Conservation (phyloP, 2,113 vertebrate species). For the Halcyon malimbica region DNA sequence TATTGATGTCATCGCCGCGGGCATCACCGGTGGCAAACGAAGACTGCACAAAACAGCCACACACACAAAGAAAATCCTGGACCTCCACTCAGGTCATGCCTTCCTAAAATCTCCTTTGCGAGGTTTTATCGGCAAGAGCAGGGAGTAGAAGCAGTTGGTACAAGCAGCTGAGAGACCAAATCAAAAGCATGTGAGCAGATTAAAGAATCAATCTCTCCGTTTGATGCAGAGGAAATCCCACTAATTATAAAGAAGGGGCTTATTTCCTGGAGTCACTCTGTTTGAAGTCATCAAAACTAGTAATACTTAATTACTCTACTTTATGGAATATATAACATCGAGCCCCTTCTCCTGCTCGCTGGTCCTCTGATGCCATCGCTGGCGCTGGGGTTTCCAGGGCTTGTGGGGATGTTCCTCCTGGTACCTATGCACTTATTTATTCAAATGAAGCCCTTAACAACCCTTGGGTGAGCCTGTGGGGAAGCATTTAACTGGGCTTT, state of each 20-base stretch:
- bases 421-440: neutral
- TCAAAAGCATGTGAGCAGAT: constrained; percentile 76
- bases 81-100: constrained; percentile 43
- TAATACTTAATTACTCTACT: constrained; percentile 40
- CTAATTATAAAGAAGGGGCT: constrained; percentile 67
- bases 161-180: constrained; percentile 59
- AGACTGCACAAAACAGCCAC: neutral
- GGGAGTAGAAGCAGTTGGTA: constrained; percentile 68
- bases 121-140: constrained; percentile 44
- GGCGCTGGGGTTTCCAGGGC: neutral
- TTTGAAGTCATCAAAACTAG: constrained; percentile 54
- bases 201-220: constrained; percentile 65
- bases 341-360: neutral
- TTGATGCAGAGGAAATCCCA: constrained; percentile 67
- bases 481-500: neutral
- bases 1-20: neutral
- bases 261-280: constrained; percentile 65
- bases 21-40: neutral
- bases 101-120: constrained; percentile 57
- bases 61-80: constrained; percentile 39
- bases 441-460: constrained; percentile 19
- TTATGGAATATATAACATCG: neutral
- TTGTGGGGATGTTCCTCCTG: neutral
- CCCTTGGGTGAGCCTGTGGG: neutral
- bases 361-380: neutral